Conservation (phyloP, 2,888 invertebrate genomes). For the Glomeris marginata region DNA sequence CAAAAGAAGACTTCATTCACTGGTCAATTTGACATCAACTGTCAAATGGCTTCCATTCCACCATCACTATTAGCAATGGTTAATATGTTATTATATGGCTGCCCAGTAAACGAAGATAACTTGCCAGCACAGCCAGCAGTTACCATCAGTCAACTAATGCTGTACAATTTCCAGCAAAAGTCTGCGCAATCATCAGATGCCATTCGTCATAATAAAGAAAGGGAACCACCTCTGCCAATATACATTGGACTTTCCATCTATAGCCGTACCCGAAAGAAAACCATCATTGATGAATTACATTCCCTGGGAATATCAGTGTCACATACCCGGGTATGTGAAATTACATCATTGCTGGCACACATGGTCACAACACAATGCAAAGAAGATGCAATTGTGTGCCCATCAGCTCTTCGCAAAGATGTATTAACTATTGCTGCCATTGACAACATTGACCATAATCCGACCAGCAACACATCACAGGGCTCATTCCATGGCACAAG, state of each 20-base stretch:
- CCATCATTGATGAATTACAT: background rate
- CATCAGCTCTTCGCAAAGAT: background rate
- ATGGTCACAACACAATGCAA: background rate
- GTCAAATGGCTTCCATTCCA: too few relatives aligned
- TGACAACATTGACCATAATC: constrained; percentile 1
- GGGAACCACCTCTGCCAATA: background rate
- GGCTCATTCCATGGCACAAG: background rate
- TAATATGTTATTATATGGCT: too few relatives aligned
- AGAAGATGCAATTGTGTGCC: background rate
- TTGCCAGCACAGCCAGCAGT: too few relatives aligned
- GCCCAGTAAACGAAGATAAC: too few relatives aligned
- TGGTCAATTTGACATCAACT: too few relatives aligned
- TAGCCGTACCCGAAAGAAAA: background rate
- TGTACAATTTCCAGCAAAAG: too few relatives aligned
- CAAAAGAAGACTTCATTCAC: too few relatives aligned
- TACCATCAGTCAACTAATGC: too few relatives aligned
- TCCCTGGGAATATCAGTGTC: background rate
- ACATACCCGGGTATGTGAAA: background rate
- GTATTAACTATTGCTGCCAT: background rate
- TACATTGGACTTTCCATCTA: background rate
- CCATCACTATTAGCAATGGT: too few relatives aligned
- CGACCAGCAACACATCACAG: background rate
- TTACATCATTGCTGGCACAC: background rate
- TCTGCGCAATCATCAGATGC: too few relatives aligned
- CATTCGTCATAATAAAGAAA: too few relatives aligned